These are phyloP conservation scores for Colletes gigas DNA, from an alignment of 1,140 invertebrate genomes.

Conservation along the genomic window DNA sequence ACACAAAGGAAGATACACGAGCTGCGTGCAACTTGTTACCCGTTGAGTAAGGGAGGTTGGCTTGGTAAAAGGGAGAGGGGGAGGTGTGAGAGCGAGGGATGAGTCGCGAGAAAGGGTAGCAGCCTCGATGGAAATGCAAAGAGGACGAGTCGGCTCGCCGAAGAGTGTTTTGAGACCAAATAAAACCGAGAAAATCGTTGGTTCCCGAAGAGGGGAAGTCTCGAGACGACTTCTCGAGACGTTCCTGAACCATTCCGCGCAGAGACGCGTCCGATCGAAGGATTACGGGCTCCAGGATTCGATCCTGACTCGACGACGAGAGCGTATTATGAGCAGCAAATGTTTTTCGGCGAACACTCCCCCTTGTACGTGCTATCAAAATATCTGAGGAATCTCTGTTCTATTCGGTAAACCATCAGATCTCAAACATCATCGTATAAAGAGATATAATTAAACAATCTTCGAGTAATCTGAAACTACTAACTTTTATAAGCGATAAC, in stretches of 20 bases:
- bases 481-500: too few species aligned
- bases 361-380: too few species aligned
- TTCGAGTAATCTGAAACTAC: too few species aligned
- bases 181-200: conserved; percentile 53
- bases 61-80: not conserved
- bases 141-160: conserved; percentile 13
- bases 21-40: conserved; percentile 54
- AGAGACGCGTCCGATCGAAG: conserved; percentile 17
- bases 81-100: not conserved
- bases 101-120: conserved; percentile 8
- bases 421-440: too few species aligned
- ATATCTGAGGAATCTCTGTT: too few species aligned
- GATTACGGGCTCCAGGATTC: conserved; percentile 36
- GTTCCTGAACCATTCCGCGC: conserved; percentile 14
- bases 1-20: conserved; percentile 56
- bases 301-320: conserved; percentile 22
- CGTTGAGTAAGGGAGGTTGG: not conserved
- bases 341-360: too few species aligned
- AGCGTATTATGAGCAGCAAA: not conserved
- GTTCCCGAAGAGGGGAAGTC: not conserved
- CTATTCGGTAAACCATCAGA: too few species aligned
- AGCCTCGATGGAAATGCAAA: conserved; percentile 44
- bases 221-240: conserved; percentile 22
- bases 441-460: too few species aligned
- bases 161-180: conserved; percentile 63